Conservation (phyloP, 2,113 vertebrate species). For the Irena cyanogastra region DNA sequence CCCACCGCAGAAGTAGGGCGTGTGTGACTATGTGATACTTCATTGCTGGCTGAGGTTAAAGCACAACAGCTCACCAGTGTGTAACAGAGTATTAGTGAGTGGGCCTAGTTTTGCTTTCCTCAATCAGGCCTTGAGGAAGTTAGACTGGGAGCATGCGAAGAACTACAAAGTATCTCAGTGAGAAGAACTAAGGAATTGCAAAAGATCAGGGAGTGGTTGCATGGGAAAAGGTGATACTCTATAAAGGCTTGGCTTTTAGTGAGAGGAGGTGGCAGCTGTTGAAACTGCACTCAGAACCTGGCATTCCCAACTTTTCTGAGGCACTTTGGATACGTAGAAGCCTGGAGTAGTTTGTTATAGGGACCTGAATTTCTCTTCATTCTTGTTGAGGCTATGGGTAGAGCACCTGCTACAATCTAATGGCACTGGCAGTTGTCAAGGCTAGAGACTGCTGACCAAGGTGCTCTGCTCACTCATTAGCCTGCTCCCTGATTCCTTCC, state of each 20-base stretch:
- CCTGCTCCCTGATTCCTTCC: neutral
- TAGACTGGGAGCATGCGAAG: neutral
- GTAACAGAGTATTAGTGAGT: neutral
- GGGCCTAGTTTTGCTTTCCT: neutral
- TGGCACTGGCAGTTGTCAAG: neutral
- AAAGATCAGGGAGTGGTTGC: neutral
- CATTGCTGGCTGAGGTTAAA: neutral
- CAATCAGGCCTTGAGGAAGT: neutral
- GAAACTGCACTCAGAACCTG: neutral
- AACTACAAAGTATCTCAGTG: fast-evolving
- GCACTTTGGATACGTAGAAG: fast-evolving
- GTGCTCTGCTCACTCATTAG: neutral
- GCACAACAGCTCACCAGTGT: neutral
- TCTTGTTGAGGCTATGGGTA: neutral
- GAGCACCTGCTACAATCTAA: neutral
- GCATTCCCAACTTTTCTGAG: neutral
- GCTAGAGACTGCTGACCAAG: neutral
- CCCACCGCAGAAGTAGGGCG: fast-evolving
- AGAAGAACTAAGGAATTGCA: neutral
- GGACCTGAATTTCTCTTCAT: neutral
- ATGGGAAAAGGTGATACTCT: fast-evolving
- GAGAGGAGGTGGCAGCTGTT: neutral
- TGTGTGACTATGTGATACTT: no score
- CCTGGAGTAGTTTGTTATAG: neutral
- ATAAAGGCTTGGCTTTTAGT: neutral